These are phyloP conservation scores for Trichopria drosophilae DNA, from an alignment of 2,888 invertebrate genomes.

Conservation along the genomic window DNA sequence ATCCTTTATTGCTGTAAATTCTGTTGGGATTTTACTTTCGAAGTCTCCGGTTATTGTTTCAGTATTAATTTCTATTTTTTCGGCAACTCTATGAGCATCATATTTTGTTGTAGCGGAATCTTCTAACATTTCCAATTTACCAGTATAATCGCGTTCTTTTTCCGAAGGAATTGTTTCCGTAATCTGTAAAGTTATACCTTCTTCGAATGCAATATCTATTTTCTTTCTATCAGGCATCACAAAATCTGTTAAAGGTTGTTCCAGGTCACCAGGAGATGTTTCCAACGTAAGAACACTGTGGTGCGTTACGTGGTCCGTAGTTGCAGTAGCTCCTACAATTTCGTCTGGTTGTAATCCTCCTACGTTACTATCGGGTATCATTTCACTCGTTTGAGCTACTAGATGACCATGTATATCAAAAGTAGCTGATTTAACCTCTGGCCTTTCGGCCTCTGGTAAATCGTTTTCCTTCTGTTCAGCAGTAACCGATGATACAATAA, in stretches of 20 bases:
- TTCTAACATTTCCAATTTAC: constrained; percentile 40
- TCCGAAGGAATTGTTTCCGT: constrained; percentile 62
- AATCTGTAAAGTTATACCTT: constrained; percentile 61
- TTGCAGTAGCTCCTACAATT: constrained; percentile 61
- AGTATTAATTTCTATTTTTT: constrained; percentile 64
- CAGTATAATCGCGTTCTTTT: constrained; percentile 54
- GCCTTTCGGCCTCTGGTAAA: constrained; percentile 43
- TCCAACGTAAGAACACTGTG: constrained; percentile 60
- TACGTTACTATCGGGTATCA: constrained; percentile 46
- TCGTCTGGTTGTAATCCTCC: constrained; percentile 50
- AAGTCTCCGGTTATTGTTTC: constrained; percentile 60
- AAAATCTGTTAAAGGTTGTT: constrained; percentile 46
- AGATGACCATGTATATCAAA: constrained; percentile 53
- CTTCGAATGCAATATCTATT: constrained; percentile 51
- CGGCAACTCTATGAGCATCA: constrained; percentile 63
- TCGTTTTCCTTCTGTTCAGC: constrained; percentile 45
- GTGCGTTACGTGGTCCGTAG: constrained; percentile 62
- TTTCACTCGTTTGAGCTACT: constrained; percentile 54
- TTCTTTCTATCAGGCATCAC: constrained; percentile 51
- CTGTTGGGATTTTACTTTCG: constrained; percentile 47
- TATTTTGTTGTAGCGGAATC: constrained; percentile 56
- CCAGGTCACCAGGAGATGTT: constrained; percentile 49
- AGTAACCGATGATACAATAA: constrained; percentile 47
- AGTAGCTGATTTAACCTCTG: constrained; percentile 53
- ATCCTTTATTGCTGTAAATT: constrained; percentile 58